phyloP scores from a whole-genome alignment of 2,797 vertebrate species.

The Alcedo atthis region DNA sequence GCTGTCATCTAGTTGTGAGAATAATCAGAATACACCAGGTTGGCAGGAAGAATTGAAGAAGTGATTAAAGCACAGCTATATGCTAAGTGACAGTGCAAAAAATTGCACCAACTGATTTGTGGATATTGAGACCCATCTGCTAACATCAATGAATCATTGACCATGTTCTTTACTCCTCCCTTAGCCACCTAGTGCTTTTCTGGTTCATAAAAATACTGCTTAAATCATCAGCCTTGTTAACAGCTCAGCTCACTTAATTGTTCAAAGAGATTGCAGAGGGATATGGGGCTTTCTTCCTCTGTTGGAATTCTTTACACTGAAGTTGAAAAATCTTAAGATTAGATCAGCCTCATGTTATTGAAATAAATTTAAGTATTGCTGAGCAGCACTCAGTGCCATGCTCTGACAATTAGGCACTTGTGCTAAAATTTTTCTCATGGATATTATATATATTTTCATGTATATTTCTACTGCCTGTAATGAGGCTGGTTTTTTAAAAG shows the following conservation, averaged over 20 bases:
- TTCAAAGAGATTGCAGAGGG: background rate
- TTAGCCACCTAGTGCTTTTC: background rate
- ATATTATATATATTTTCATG: background rate
- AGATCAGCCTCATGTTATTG: background rate
- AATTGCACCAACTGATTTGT: constrained; percentile 46
- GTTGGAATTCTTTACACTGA: background rate
- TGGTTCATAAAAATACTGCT: background rate
- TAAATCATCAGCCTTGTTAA: background rate
- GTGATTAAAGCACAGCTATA: constrained; percentile 8
- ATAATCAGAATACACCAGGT: background rate
- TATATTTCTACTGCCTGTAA: background rate
- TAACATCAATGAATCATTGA: constrained; percentile 39
- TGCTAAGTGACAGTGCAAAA: constrained; percentile 11
- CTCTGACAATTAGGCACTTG: background rate
- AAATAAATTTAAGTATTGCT: background rate
- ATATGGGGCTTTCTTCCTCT: background rate
- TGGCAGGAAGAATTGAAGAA: constrained; percentile 35
- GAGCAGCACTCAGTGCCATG: background rate
- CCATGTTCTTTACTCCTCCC: background rate
- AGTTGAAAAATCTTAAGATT: background rate
- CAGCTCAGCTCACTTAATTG: background rate
- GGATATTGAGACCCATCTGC: constrained; percentile 37
- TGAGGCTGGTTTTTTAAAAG: background rate
- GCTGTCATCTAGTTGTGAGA: background rate
- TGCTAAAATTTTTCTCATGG: background rate